Evolutionary conservation across 2,797 vertebrate species (phyloP).

Genomic region (Cottoperca gobio): DNA sequence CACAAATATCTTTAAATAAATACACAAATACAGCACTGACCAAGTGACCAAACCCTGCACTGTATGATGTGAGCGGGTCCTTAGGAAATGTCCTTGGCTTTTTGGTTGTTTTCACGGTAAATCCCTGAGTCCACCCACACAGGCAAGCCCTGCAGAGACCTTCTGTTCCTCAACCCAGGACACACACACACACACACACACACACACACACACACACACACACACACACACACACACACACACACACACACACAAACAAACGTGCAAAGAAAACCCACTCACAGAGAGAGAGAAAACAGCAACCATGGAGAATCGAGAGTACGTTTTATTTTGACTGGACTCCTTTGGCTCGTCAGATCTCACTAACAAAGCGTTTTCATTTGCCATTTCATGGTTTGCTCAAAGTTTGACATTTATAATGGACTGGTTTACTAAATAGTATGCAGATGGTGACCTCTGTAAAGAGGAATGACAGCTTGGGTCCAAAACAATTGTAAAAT

Average conservation of each 20-base stretch:
- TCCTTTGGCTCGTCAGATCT: constrained; percentile 9
- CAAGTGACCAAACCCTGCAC: constrained; percentile 23
- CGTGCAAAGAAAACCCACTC: constrained; percentile 2
- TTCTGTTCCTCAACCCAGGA: constrained; percentile 85
- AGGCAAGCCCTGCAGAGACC: constrained; percentile 88
- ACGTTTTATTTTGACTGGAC: constrained; percentile 42
- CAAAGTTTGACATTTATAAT: constrained; percentile 41
- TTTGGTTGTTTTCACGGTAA: constrained; percentile 86
- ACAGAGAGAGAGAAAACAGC: constrained; percentile 33
- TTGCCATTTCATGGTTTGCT: constrained; percentile 44
- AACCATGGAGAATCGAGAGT: constrained; percentile 42
- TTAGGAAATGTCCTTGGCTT: constrained; percentile 87
- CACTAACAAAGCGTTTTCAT: constrained; percentile 43
- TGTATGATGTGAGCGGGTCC: constrained; percentile 65
- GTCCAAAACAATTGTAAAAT: not conserved
- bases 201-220: constrained; percentile 1
- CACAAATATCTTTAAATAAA: constrained; percentile 32
- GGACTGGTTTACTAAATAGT: constrained; percentile 30
- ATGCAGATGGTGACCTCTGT: constrained; percentile 39
- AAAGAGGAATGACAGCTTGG: constrained; percentile 3
- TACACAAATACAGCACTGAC: constrained; percentile 2
- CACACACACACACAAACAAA: constrained; percentile 39
- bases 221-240: constrained; percentile 66
- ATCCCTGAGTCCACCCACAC: constrained; percentile 89
- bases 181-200: constrained; percentile 49